Base-by-base conservation (phyloP, 2,113 vertebrate genomes). In the Onychostoma macrolepis region DNA sequence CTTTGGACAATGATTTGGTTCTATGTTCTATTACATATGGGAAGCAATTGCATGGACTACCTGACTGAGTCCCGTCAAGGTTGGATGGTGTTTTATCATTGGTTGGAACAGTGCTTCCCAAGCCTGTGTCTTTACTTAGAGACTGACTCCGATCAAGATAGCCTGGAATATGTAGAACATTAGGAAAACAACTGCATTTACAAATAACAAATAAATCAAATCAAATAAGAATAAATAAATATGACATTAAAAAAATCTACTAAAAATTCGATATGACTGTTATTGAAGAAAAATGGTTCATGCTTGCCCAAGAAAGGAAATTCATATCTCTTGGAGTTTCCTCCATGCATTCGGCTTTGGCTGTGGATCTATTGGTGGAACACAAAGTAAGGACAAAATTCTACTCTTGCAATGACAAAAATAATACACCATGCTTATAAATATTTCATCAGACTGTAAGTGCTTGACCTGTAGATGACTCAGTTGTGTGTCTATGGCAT, bases 61-160 rank as follows among this genome's bases (percentile, higher is more conserved):
- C 69, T 15, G 76, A 81, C 6, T 56, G 85, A 19, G 75, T 85
- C 63, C 91, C 67, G 43, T 93, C 90, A 26, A 90, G 85, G 86
- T 76, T 77, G 82, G 92, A 91, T 88, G 90, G 72, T 4, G 90
- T 87, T 74, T 84, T 87, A 79, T 92, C 88, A 71, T 86, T 93
- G 41, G 89, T 90, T 28, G 81, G 91, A 63, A 78, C 88, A 78
- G 88, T 91, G 65, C 93, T 93, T 38, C 92, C 92, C 50, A 95
- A 80, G 15, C 94, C 93, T 5, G 92, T 93, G 88, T 94, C 94
- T 90, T 92, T 94, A 83, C 93, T 92, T 43, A 79, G 65, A 87
- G 91, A 93, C 1, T 85, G 88, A 85, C 87, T 92, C 84, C 87
- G 72, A 38, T 79, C 86, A 19, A 94, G 86, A 78, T n/a, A 43